Percentiles rank a stretch among this genome's conserved stretches.
Evolutionary conservation across 2,113 vertebrate species (phyloP).

Genomic region (Formicarius rufipectus): DNA sequence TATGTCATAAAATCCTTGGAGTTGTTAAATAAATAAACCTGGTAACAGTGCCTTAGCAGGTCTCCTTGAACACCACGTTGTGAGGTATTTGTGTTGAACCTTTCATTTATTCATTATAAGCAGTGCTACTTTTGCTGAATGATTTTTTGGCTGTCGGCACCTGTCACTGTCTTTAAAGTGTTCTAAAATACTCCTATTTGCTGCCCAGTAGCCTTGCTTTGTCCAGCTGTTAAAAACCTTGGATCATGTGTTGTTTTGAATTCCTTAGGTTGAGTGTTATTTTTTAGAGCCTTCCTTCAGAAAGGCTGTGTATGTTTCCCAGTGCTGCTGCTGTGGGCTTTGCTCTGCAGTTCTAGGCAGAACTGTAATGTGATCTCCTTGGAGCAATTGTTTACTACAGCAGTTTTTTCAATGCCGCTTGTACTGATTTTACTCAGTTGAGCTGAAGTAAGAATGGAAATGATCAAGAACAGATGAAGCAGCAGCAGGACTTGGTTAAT

Average conservation of each 20-base stretch:
- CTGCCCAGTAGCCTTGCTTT: constrained; percentile 11
- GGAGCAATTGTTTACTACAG: background rate
- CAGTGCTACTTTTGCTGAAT: background rate
- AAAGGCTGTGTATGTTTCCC: rapidly evolving
- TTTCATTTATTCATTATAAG: background rate
- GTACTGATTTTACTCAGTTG: background rate
- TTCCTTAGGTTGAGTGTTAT: background rate
- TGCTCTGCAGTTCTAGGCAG: background rate
- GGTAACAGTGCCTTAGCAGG: constrained; percentile 41
- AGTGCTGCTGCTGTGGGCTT: rapidly evolving
- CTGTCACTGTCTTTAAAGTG: background rate
- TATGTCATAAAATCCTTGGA: constrained; percentile 52
- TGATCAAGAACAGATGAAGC: rapidly evolving
- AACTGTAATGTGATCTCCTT: background rate
- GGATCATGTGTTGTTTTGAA: background rate
- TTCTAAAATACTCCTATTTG: background rate
- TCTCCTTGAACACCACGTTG: background rate
- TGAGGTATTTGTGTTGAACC: background rate
- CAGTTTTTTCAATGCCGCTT: background rate
- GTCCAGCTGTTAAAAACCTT: constrained; percentile 41
- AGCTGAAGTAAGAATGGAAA: background rate
- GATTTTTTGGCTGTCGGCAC: background rate
- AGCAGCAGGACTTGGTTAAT: background rate
- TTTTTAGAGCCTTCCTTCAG: background rate
- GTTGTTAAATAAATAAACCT: constrained; percentile 66